Percentiles rank a stretch among this genome's conserved stretches.
phyloP scores from a whole-genome alignment of 2,888 invertebrate species.

The Diloba caeruleocephala region DNA sequence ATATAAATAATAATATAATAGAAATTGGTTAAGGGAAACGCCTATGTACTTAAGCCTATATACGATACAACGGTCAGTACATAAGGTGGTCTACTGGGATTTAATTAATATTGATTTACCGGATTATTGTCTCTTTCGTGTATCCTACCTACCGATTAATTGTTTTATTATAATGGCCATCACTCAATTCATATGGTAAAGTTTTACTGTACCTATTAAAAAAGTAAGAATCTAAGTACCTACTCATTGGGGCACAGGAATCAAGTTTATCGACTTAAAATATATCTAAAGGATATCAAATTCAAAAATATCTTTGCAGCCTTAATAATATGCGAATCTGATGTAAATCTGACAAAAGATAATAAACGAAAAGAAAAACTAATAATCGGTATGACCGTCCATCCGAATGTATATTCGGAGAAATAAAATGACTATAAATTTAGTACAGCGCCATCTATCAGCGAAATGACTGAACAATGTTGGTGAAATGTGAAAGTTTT shows the following conservation, averaged over 20 bases:
- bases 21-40: too few relatives aligned
- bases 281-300: neutral
- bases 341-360: constrained; percentile 9
- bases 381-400: constrained; percentile 43
- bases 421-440: constrained; percentile 50
- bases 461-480: constrained; percentile 47
- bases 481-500: constrained; percentile 56
- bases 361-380: constrained; percentile 6
- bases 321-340: constrained; percentile 16
- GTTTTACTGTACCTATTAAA: too few relatives aligned
- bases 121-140: too few relatives aligned
- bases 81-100: too few relatives aligned
- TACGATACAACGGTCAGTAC: too few relatives aligned
- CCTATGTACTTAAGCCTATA: too few relatives aligned
- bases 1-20: too few relatives aligned
- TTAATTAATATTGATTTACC: too few relatives aligned
- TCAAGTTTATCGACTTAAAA: neutral
- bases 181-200: too few relatives aligned
- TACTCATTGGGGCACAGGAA: constrained; percentile 29
- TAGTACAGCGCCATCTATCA: constrained; percentile 48
- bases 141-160: too few relatives aligned
- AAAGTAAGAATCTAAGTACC: too few relatives aligned
- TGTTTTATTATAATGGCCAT: too few relatives aligned
- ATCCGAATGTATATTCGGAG: constrained; percentile 13
- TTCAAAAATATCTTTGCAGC: constrained; percentile 1